phyloP scores from a whole-genome alignment of 2,888 invertebrate species.

The Lepidonotus clava region DNA sequence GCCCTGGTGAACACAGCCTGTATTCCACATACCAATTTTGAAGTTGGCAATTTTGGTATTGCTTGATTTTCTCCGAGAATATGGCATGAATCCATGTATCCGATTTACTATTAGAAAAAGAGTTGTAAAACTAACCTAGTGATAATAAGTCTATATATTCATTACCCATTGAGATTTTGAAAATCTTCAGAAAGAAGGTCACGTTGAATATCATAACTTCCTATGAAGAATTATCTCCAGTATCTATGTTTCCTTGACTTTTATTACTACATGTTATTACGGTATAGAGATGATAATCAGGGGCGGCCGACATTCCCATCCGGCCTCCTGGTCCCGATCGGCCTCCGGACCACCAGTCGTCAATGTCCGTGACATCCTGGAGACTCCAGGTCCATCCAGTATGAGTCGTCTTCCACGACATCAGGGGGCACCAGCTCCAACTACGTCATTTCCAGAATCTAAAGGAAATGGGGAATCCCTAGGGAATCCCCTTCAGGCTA shows the following conservation, averaged over 20 bases:
- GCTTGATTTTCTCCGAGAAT: too few species aligned
- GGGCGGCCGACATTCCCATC: neutral
- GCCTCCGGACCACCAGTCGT: slow-evolving; percentile 54
- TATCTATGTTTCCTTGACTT: slow-evolving; percentile 66
- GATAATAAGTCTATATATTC: too few species aligned
- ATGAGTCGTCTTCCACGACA: slow-evolving; percentile 5
- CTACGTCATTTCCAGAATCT: neutral
- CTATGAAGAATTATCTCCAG: too few species aligned
- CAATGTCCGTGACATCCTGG: slow-evolving; percentile 51
- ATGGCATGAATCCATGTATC: too few species aligned
- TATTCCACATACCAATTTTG: too few species aligned
- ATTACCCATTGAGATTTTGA: too few species aligned
- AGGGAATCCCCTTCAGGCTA: neutral
- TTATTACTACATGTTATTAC: slow-evolving; percentile 70
- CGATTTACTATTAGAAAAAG: too few species aligned
- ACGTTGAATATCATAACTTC: too few species aligned
- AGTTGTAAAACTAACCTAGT: too few species aligned
- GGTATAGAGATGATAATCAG: slow-evolving; percentile 68
- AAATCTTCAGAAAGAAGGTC: too few species aligned
- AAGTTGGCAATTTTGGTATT: too few species aligned
- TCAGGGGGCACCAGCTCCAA: neutral
- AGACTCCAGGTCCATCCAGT: slow-evolving; percentile 17
- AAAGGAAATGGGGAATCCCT: neutral
- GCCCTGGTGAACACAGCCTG: too few species aligned
- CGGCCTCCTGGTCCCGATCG: slow-evolving; percentile 1